phyloP scores from a whole-genome alignment of 2,888 invertebrate species.

The Halictus quadricinctus region DNA sequence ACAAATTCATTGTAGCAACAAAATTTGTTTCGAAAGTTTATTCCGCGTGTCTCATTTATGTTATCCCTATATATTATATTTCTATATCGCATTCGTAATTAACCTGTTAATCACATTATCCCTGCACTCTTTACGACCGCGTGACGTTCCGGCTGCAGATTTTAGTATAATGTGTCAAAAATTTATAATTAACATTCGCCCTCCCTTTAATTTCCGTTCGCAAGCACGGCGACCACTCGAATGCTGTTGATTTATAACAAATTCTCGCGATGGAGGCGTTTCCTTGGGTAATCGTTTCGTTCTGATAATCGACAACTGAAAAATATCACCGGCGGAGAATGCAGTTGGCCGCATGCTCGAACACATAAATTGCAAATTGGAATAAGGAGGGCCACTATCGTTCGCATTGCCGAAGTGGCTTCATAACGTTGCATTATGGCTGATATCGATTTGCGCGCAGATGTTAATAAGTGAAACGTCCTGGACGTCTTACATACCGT shows the following conservation, averaged over 20 bases:
- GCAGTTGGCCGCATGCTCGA: conserved; percentile 11
- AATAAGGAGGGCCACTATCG: conserved; percentile 38
- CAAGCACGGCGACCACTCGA: neutral
- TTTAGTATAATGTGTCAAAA: neutral
- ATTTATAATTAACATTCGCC: neutral
- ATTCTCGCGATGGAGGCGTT: neutral
- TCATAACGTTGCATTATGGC: conserved; percentile 36
- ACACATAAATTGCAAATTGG: conserved; percentile 47
- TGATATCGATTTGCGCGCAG: conserved; percentile 47
- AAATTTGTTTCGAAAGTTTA: neutral
- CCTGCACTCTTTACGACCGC: neutral
- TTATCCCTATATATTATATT: neutral
- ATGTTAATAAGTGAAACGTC: conserved; percentile 56
- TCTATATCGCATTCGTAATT: neutral
- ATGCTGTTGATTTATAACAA: neutral
- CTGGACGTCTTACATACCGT: conserved; percentile 18
- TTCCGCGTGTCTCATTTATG: neutral
- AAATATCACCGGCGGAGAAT: conserved; percentile 5
- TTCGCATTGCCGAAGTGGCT: conserved; percentile 23
- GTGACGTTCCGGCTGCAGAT: neutral
- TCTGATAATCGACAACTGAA: conserved; percentile 23
- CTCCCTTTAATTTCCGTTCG: neutral
- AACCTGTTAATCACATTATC: neutral
- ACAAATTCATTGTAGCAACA: neutral
- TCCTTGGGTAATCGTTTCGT: neutral